Evolutionary conservation across 2,888 invertebrate genomes (phyloP).

Genomic region (Lycophotia porphyrea): DNA sequence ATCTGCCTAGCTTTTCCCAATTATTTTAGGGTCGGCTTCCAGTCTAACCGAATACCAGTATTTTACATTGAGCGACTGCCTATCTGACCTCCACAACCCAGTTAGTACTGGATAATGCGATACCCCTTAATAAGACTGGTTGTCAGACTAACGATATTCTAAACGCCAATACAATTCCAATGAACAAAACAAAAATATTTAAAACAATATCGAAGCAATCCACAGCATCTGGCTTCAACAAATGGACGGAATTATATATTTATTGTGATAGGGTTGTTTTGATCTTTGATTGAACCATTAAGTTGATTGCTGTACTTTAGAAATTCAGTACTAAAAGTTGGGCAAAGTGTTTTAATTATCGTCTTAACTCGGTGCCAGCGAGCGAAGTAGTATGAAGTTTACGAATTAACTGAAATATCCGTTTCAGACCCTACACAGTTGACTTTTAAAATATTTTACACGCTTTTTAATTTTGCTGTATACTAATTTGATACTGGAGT

Average conservation of each 20-base stretch:
- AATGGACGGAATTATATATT: slow-evolving; percentile 80
- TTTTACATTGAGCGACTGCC: too few species aligned
- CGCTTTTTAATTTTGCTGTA: slow-evolving; percentile 69
- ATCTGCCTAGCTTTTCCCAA: neutral
- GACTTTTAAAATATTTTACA: slow-evolving; percentile 76
- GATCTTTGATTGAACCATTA: slow-evolving; percentile 89
- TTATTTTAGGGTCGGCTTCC: neutral
- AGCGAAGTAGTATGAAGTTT: slow-evolving; percentile 86
- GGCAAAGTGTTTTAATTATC: slow-evolving; percentile 89
- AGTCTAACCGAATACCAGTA: too few species aligned
- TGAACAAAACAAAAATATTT: slow-evolving; percentile 55
- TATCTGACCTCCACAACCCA: neutral
- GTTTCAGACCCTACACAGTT: slow-evolving; percentile 78
- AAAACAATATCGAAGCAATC: slow-evolving; percentile 64
- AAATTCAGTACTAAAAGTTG: slow-evolving; percentile 89
- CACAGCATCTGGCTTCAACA: slow-evolving; percentile 71
- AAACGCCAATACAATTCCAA: slow-evolving; percentile 39
- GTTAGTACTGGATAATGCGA: neutral
- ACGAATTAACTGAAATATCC: slow-evolving; percentile 88
- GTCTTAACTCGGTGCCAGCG: slow-evolving; percentile 85
- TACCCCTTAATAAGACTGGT: too few species aligned
- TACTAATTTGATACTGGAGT: slow-evolving; percentile 56
- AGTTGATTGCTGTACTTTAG: slow-evolving; percentile 88
- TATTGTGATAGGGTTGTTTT: slow-evolving; percentile 86
- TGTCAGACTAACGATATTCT: slow-evolving; percentile 7